Conservation (phyloP, 2,113 vertebrate genomes). For the Triplophysa rosa region DNA sequence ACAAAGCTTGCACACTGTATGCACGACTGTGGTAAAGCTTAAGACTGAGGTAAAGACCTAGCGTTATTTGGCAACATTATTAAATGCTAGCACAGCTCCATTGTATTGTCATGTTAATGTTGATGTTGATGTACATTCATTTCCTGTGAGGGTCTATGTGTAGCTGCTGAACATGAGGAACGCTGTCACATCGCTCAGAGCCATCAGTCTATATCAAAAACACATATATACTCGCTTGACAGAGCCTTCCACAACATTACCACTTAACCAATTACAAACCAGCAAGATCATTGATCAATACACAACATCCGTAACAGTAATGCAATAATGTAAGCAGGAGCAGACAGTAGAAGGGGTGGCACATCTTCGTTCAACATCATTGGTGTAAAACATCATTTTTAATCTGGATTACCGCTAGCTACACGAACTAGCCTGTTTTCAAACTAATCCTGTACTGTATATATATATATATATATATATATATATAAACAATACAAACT, state of each 20-base stretch:
- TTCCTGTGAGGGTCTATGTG: not conserved
- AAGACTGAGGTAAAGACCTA: not conserved
- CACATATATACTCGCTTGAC: constrained; percentile 22
- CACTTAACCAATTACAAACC: constrained; percentile 39
- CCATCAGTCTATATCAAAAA: constrained; percentile 10
- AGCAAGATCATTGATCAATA: constrained; percentile 29
- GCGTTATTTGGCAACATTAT: not conserved
- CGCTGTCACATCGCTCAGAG: not conserved
- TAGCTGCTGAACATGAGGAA: not conserved
- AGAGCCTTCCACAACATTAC: constrained; percentile 35
- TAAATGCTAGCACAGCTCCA: not conserved
- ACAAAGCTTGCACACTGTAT: not conserved
- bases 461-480: not conserved
- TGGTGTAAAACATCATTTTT: not conserved
- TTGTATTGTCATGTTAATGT: constrained; percentile 11
- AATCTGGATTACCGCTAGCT: constrained; percentile 3
- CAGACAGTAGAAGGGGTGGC: constrained; percentile 10
- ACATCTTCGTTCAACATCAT: constrained; percentile 11
- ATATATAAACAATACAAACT: not conserved
- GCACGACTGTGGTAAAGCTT: not conserved
- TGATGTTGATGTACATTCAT: constrained; percentile 5
- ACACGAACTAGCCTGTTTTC: not conserved
- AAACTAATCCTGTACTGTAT: not conserved
- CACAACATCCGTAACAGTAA: constrained; percentile 36
- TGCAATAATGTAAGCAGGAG: constrained; percentile 27